A percentile compares a stretch with the other conserved stretches of the same genome.
These are phyloP conservation scores for Denticeps clupeoides DNA, from an alignment of 2,797 vertebrate genomes.

Conservation along the genomic window DNA sequence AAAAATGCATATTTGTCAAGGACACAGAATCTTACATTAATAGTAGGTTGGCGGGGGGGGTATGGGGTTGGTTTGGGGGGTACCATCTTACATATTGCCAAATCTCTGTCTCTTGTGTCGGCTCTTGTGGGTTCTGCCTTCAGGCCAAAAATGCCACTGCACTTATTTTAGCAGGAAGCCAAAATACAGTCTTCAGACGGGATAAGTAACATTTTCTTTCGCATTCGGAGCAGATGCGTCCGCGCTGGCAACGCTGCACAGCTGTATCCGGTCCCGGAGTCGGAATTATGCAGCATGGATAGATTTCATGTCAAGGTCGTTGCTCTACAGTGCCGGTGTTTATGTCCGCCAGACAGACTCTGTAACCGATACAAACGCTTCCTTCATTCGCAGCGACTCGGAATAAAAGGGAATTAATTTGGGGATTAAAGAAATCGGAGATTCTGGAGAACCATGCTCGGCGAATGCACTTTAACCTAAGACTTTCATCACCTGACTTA, in stretches of 20 bases:
- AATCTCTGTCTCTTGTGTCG: slow-evolving; percentile 3
- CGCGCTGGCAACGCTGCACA: too few species aligned
- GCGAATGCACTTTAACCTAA: slow-evolving; percentile 67
- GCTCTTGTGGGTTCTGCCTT: not conserved
- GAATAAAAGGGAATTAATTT: slow-evolving; percentile 46
- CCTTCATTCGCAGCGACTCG: slow-evolving; percentile 27
- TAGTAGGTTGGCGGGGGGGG: too few species aligned
- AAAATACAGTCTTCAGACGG: not conserved
- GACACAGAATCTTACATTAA: too few species aligned
- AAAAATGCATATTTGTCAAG: too few species aligned
- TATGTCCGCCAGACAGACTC: slow-evolving; percentile 33
- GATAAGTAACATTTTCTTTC: not conserved
- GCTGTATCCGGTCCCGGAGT: too few species aligned
- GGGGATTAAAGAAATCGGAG: slow-evolving; percentile 50
- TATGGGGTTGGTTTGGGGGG: too few species aligned
- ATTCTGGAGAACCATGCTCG: slow-evolving; percentile 40
- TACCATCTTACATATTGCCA: not conserved
- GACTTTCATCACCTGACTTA: slow-evolving; percentile 71
- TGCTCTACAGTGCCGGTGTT: slow-evolving; percentile 28
- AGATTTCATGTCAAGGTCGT: slow-evolving; percentile 24
- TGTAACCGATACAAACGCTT: slow-evolving; percentile 42
- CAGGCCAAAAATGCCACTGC: not conserved
- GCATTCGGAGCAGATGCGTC: too few species aligned
- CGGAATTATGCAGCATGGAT: not conserved
- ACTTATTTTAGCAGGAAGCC: not conserved